Evolutionary conservation across 1,140 invertebrate genomes (phyloP), one percentile per base, ranked within the genome.

Genomic region (Kradibia gibbosae): DNA sequence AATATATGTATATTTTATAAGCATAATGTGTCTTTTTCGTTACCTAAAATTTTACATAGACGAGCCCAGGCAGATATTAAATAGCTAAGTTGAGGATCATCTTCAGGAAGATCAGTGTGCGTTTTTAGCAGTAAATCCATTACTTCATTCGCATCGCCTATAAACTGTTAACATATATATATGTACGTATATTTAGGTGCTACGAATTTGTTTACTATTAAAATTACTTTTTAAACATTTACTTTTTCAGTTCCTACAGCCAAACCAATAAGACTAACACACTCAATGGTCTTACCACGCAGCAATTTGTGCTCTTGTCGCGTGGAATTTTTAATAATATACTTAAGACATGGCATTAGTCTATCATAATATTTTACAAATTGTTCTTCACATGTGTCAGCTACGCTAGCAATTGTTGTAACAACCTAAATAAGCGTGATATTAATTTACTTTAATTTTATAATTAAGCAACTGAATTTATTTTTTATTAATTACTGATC

Each of bases 31-130:
- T 60, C 25, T 74, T 72, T 36, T 45, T 34, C 74, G 31, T 82
- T 53, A 91, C 97, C 98, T 85, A 99, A 92, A 85, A 99, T 98
- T 91, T 98, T 99, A 91, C 99, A 99, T 89, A 99, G 99, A 86
- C 99, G 93, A 0, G 98, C 98, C 99, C 99, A 99, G 0, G 98
- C 98, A 8, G 98, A 98, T 81, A 99, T 99, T 88, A 99, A 95
- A 92, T 99, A 99, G 20, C 97, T 98, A 36, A 98, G 96, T 91
- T 99, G 98, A 3, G 98, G 98, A 93, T 99, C 98, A 90, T 99
- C 98, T 85, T 98, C 97, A 4, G 96, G 94, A 82, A 98, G 89
- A 76, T 95, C 94, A 36, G 95, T 94, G 88, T 99, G 97, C 0
- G 97, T 97, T 89, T 97, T 96, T 67, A 99, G 89, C 70, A 99